Base-by-base conservation (phyloP, 2,888 invertebrate genomes). In the Zeuzera pyrina region DNA sequence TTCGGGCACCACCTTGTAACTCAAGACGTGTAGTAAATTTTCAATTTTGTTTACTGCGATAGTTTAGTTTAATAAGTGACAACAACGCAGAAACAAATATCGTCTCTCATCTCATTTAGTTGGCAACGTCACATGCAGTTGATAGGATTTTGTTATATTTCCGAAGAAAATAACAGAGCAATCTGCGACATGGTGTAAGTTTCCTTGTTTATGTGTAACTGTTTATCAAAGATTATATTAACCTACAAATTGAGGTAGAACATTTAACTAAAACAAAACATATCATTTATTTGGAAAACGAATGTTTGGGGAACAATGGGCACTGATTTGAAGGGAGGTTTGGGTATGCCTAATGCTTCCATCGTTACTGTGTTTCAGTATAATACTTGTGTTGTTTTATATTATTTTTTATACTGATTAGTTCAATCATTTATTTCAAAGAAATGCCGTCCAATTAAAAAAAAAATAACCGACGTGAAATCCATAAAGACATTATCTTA, bases 401-500 rank as follows among this genome's bases (percentile, higher is more conserved):
- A 33, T 34, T 35, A 33, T 33, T 23, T 24, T 28, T 30, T 19
- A 31, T 12, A 25, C 28, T 35, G 21, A 28, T 22, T 35, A 27
- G 4, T 23, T 23, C 5, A 1, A 1, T 23, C 5, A 23, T 10
- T 35, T 15, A 30, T 30, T 30, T 21, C 34, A 34, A 33, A 31
- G 33, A 33, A 19, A 36, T 38, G 35, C 38, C 35, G 31, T 38
- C 33, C 23, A 24, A 30, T 14, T 34, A 38, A 34, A 34, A 38
- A 23, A 38, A 30, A 25, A 13, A 29, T 29, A 21, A 23, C 6
- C 26, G 26, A 26, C 26, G 38, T 14, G 31, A 35, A 39, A 37
- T 39, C 24, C 34, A 34, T 15, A 39, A 33, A 37, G 34, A 42
- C 38, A 24, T 38, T 11, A 42, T 38, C 36, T 39, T 40, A 36